Percentiles rank a stretch among this genome's conserved stretches.
Conservation (phyloP, 2,113 vertebrate species). For the Telmatochromis brichardi region DNA sequence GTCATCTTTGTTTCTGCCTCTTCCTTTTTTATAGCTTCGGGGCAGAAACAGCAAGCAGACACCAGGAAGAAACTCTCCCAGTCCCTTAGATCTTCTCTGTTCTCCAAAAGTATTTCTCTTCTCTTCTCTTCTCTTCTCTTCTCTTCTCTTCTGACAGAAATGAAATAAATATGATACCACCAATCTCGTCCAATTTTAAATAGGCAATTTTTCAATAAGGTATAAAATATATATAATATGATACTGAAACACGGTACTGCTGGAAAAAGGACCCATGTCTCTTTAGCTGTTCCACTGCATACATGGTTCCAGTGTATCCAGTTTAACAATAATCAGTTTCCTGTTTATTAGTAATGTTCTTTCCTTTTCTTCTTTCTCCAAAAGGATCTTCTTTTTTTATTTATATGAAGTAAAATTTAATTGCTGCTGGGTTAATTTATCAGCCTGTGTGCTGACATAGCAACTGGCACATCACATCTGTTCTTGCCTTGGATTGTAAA, state of each 20-base stretch:
- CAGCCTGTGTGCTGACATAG: background rate
- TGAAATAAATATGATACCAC: background rate
- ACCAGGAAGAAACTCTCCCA: background rate
- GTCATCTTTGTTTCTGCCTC: background rate
- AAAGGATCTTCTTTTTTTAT: background rate
- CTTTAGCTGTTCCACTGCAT: too few relatives aligned
- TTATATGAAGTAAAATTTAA: constrained; percentile 22
- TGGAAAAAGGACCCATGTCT: background rate
- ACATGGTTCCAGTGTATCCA: background rate
- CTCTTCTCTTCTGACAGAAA: background rate
- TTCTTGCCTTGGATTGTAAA: background rate
- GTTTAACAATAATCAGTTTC: background rate
- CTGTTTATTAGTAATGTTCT: background rate
- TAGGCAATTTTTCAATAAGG: background rate
- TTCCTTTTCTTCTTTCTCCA: background rate
- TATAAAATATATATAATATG: background rate
- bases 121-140: background rate
- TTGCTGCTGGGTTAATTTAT: background rate
- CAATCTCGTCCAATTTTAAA: background rate
- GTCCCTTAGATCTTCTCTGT: background rate
- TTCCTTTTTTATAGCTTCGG: constrained; percentile 27
- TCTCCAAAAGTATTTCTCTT: background rate
- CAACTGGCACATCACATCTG: background rate
- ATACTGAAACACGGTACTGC: background rate
- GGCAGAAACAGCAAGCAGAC: constrained; percentile 36